Conservation (phyloP, 2,113 vertebrate species). For the Manacus vitellinus region DNA sequence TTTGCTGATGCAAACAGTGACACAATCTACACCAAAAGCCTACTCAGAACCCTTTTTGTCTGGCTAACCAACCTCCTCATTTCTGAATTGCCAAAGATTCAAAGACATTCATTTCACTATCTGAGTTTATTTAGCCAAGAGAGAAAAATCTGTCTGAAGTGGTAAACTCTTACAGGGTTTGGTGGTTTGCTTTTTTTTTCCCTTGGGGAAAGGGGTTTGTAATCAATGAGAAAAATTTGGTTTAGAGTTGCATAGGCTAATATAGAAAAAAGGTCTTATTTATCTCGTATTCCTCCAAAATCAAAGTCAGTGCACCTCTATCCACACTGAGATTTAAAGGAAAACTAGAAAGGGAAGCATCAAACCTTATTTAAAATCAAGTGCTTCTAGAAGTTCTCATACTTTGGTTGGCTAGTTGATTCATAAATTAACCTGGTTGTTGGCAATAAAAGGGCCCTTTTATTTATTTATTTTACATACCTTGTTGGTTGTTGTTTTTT, state of each 20-base stretch:
- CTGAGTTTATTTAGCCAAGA: not conserved
- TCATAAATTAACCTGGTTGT: not conserved
- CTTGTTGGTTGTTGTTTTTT: not conserved
- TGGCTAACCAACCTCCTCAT: not conserved
- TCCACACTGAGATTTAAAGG: not conserved
- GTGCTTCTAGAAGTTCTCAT: not conserved
- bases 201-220: not conserved
- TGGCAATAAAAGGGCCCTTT: not conserved
- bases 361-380: not conserved
- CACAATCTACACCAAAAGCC: not conserved
- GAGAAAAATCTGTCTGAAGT: not conserved
- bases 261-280: not conserved
- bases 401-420: not conserved
- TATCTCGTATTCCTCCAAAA: not conserved
- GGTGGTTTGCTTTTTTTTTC: not conserved
- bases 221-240: not conserved
- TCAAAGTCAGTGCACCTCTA: not conserved
- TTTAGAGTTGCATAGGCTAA: not conserved
- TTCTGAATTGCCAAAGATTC: not conserved
- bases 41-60: not conserved
- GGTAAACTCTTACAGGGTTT: not conserved
- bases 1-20: not conserved
- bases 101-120: not conserved
- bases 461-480: not conserved
- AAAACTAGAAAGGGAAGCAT: not conserved